These are phyloP conservation scores for Enoplosus armatus DNA, from an alignment of 2,797 vertebrate species.

Conservation along the genomic window DNA sequence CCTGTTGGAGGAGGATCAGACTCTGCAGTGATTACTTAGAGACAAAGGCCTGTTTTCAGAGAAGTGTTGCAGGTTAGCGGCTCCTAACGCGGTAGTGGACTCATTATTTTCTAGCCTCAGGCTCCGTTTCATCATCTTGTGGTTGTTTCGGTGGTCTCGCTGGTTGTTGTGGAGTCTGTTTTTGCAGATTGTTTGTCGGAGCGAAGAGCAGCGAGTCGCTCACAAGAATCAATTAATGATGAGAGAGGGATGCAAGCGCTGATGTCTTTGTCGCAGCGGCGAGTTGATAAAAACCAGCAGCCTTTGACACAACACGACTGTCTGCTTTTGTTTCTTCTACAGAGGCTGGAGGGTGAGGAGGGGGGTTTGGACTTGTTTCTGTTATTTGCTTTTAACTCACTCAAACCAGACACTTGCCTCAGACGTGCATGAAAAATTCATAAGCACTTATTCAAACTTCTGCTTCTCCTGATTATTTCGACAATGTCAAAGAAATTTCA, in stretches of 20 bases:
- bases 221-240: conserved; percentile 89
- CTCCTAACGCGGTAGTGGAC: conserved; percentile 83
- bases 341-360: conserved; percentile 19
- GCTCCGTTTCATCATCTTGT: conserved; percentile 87
- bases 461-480: conserved; percentile 57
- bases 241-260: conserved; percentile 83
- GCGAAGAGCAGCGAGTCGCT: conserved; percentile 81
- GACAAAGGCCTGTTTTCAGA: conserved; percentile 89
- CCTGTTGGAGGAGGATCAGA: conserved; percentile 59
- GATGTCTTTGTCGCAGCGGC: conserved; percentile 86
- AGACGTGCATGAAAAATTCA: conserved; percentile 64
- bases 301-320: conserved; percentile 86
- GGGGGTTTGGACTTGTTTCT: conserved; percentile 21
- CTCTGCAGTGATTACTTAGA: conserved; percentile 84
- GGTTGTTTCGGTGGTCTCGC: conserved; percentile 87
- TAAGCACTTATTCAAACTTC: conserved; percentile 57
- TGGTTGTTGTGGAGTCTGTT: conserved; percentile 67
- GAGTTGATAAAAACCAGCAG: conserved; percentile 84
- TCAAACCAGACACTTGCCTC: conserved; percentile 45
- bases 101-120: conserved; percentile 93
- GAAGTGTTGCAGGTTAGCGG: conserved; percentile 87
- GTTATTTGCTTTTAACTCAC: conserved; percentile 55
- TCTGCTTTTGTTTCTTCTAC: conserved; percentile 80
- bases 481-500: conserved; percentile 44
- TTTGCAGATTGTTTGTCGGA: conserved; percentile 57